A percentile compares a stretch with the other conserved stretches of the same genome.
Evolutionary conservation across 2,888 invertebrate genomes (phyloP).

Genomic region (Acleris emargana): DNA sequence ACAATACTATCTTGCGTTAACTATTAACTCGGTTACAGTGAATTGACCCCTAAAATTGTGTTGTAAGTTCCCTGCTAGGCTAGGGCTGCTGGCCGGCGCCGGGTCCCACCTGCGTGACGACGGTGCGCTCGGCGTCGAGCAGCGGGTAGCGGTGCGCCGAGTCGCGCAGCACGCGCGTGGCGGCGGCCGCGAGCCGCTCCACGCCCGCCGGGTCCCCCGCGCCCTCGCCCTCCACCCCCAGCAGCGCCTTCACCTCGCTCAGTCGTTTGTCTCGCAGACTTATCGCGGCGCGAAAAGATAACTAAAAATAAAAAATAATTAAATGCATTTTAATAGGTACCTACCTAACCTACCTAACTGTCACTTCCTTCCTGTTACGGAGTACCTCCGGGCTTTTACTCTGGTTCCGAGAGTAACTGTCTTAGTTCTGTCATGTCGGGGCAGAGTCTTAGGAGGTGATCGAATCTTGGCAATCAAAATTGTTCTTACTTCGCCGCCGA

Average conservation of each 20-base stretch:
- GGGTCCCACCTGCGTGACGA: constrained; percentile 81
- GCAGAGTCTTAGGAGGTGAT: too few species aligned
- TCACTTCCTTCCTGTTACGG: too few species aligned
- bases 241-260: constrained; percentile 87
- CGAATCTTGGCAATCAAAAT: too few species aligned
- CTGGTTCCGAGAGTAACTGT: too few species aligned
- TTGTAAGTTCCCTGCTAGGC: too few species aligned
- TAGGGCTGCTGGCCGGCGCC: not conserved
- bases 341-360: too few species aligned
- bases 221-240: constrained; percentile 73
- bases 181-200: constrained; percentile 81
- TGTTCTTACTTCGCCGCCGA: too few species aligned
- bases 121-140: constrained; percentile 87
- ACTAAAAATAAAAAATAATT: constrained; percentile 47
- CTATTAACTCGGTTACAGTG: too few species aligned
- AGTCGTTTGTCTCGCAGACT: constrained; percentile 89
- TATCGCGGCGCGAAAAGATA: constrained; percentile 77
- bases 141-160: constrained; percentile 89
- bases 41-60: not conserved
- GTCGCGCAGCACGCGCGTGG: constrained; percentile 86
- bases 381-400: too few species aligned
- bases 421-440: too few species aligned
- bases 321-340: too few species aligned
- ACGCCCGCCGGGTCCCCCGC: constrained; percentile 62
- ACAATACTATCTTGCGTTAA: too few species aligned